A percentile compares a stretch with the other conserved stretches of the same genome.
Evolutionary conservation across 2,888 invertebrate genomes (phyloP).

Genomic region (Lepidochitona cinerea): DNA sequence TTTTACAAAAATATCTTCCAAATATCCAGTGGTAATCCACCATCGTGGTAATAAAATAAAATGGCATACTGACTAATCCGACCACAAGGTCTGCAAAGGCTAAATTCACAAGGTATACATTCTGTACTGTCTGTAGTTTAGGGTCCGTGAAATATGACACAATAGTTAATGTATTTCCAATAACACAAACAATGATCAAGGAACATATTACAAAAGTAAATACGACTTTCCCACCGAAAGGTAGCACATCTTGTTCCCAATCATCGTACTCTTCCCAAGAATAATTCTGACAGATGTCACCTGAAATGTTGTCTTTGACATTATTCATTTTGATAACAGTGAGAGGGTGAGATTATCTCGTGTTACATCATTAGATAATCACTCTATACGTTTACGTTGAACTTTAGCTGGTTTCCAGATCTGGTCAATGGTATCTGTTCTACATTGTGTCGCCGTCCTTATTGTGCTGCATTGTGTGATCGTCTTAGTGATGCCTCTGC

Average conservation of each 20-base stretch:
- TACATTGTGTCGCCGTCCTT: too few relatives aligned
- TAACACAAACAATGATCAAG: background rate
- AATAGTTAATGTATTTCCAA: background rate
- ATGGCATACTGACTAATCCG: background rate
- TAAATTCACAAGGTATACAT: background rate
- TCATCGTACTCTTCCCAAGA: too few relatives aligned
- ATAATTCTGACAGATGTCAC: too few relatives aligned
- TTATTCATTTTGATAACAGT: too few relatives aligned
- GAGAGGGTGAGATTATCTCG: too few relatives aligned
- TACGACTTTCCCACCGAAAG: background rate
- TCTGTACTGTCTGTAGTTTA: background rate
- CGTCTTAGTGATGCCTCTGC: too few relatives aligned
- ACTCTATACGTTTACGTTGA: too few relatives aligned
- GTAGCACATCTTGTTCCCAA: background rate
- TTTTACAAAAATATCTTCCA: background rate
- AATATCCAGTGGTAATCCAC: slow-evolving; percentile 4
- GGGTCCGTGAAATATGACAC: background rate
- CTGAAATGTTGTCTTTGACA: too few relatives aligned
- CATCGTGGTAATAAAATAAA: background rate
- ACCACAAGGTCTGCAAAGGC: background rate
- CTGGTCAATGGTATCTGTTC: too few relatives aligned
- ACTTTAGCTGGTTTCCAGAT: too few relatives aligned
- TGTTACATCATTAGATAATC: too few relatives aligned
- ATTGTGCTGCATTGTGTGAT: too few relatives aligned
- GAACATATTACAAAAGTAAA: background rate